Conservation (phyloP, 2,113 vertebrate species). For the Leptosomus discolor region DNA sequence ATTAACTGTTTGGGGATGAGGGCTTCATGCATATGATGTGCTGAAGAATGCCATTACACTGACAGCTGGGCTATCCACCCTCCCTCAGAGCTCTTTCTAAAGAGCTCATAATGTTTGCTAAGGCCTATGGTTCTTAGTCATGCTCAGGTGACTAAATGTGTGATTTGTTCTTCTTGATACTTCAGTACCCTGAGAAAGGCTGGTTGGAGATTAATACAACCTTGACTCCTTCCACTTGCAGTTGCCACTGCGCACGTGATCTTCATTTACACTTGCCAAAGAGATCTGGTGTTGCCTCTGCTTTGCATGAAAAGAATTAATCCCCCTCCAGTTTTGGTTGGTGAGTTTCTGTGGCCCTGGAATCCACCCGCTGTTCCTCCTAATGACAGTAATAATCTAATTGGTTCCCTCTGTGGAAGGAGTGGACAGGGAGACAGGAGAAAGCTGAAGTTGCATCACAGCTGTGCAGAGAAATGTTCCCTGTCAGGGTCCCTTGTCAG, state of each 20-base stretch:
- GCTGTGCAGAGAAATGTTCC: not conserved
- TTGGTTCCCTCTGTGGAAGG: not conserved
- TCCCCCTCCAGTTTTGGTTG: not conserved
- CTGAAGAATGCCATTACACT: not conserved
- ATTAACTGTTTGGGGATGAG: slow-evolving; percentile 6
- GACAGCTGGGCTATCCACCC: slow-evolving; percentile 34
- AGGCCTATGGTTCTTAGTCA: slow-evolving; percentile 55
- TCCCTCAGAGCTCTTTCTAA: slow-evolving; percentile 31
- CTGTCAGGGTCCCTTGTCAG: not conserved
- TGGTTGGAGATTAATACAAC: slow-evolving; percentile 43
- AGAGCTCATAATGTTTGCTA: slow-evolving; percentile 18
- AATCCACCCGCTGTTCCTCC: not conserved
- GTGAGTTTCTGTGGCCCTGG: not conserved
- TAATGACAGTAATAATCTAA: not conserved
- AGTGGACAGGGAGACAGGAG: not conserved
- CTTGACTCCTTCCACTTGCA: slow-evolving; percentile 27
- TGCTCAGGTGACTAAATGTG: slow-evolving; percentile 60
- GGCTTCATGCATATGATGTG: not conserved
- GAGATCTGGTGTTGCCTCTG: slow-evolving; percentile 13
- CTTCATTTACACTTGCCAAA: not conserved
- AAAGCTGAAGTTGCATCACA: not conserved
- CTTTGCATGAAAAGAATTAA: slow-evolving; percentile 39
- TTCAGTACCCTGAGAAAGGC: slow-evolving; percentile 67
- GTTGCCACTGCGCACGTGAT: not conserved
- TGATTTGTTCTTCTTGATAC: slow-evolving; percentile 63